Base-by-base conservation (phyloP, 1,140 invertebrate genomes). In the Sitophilus oryzae region DNA sequence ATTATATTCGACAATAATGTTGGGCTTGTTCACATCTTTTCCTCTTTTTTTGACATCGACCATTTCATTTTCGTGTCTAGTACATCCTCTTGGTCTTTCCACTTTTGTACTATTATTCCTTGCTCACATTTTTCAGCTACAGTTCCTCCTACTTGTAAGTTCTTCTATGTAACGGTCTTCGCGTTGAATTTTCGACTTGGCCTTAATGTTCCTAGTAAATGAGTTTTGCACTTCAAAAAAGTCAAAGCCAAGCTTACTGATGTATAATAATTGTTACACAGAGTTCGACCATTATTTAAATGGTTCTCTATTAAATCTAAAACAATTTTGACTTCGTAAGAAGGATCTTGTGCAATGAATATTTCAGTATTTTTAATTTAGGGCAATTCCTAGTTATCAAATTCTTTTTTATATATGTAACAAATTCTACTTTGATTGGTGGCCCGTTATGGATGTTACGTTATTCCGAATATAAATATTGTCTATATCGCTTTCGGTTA, bases 191-290 rank as follows among this genome's bases (percentile, higher is more conserved):
- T 69, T 47, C 67, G 56, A 52, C 70, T 72, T 56, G 60, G 59
- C 42, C 66, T 56, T 48, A 77, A 37, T 54, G 72, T 77, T 48
- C 74, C 71, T 57, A 72, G 59, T 6, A 72, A 63, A 70, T 77
- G 71, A 4, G 70, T 77, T 54, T 76, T 63, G 50, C 64, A 69
- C 25, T 66, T 49, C 51, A 74, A 51, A 59, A 75, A 59, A 60
- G 64, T 60, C 45, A 71, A 47, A 46, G 72, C 70, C 47, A 76
- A 61, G 43, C 66, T 21, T 49, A 74, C 59, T 61, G 72, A 73
- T 35, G 63, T 69, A 51, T 72, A 76, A 63, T 64, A 74, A 56
- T 61, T 68, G 51, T 60, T 58, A 9, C 59, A 64, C 11, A 47
- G 10, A 25, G 41, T 57, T 30, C 41, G 22, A 10, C 48, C 53